Percentiles rank a stretch among this genome's conserved stretches.
phyloP scores from a whole-genome alignment of 2,797 vertebrate species.

The Gila robusta region DNA sequence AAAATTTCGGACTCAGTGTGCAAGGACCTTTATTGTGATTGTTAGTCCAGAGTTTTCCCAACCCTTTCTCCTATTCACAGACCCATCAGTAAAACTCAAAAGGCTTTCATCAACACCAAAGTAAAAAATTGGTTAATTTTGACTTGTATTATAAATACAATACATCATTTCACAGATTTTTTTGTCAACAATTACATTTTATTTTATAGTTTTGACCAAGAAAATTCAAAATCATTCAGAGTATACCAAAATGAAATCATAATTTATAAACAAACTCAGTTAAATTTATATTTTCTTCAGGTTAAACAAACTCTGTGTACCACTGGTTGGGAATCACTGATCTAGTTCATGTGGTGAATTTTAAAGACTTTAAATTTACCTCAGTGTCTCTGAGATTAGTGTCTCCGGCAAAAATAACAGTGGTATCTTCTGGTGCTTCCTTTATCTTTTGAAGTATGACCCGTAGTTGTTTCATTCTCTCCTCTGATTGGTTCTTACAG shows the following conservation, averaged over 20 bases:
- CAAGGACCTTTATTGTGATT: no score
- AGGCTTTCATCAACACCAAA: background rate
- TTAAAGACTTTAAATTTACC: slow-evolving; percentile 71
- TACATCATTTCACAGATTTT: background rate
- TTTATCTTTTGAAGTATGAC: slow-evolving; percentile 82
- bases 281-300: background rate
- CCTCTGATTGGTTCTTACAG: slow-evolving; percentile 85
- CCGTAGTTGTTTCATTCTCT: slow-evolving; percentile 87
- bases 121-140: background rate
- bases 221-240: background rate
- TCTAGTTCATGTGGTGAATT: background rate
- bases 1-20: no score
- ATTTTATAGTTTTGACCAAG: background rate
- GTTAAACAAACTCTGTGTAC: background rate
- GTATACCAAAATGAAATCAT: background rate
- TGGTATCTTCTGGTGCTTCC: slow-evolving; percentile 80
- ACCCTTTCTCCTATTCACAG: background rate
- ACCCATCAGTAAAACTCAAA: background rate
- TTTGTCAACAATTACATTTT: background rate
- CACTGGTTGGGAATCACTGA: background rate
- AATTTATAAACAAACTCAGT: background rate
- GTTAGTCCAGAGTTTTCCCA: background rate
- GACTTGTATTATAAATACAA: background rate
- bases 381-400: slow-evolving; percentile 94
- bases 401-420: slow-evolving; percentile 94